A percentile compares a stretch with the other conserved stretches of the same genome.
These are phyloP conservation scores for Arctocebus calabarensis DNA, from an alignment of 2,797 vertebrate species.

Conservation along the genomic window DNA sequence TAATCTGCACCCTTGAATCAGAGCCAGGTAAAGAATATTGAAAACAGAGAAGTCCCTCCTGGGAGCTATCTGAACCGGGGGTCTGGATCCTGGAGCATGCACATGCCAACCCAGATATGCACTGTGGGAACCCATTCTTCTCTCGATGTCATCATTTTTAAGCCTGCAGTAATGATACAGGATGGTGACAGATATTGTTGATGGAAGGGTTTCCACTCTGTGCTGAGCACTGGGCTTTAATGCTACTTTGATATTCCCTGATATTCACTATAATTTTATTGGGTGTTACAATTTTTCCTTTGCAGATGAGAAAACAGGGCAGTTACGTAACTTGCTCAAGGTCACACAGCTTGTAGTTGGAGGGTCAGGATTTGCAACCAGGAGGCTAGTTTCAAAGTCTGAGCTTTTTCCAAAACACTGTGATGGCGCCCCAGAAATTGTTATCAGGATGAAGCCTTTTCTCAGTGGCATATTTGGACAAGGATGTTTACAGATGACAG, in stretches of 20 bases:
- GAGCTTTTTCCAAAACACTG: background rate
- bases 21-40: slow-evolving; percentile 56
- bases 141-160: background rate
- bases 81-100: slow-evolving; percentile 19
- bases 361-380: background rate
- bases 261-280: background rate
- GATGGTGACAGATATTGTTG: background rate
- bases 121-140: background rate
- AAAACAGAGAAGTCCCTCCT: slow-evolving; percentile 43
- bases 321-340: background rate
- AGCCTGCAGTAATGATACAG: background rate
- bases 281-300: background rate
- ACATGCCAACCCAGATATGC: background rate
- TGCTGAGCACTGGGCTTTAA: background rate
- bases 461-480: background rate
- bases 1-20: slow-evolving; percentile 58
- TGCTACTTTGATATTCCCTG: background rate
- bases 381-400: background rate
- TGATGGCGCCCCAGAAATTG: background rate
- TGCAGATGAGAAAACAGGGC: background rate
- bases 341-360: background rate
- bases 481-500: background rate
- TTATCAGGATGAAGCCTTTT: background rate
- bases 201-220: background rate
- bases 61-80: background rate